phyloP scores from a whole-genome alignment of 2,888 invertebrate species.

The Phymatocera aterrima region DNA sequence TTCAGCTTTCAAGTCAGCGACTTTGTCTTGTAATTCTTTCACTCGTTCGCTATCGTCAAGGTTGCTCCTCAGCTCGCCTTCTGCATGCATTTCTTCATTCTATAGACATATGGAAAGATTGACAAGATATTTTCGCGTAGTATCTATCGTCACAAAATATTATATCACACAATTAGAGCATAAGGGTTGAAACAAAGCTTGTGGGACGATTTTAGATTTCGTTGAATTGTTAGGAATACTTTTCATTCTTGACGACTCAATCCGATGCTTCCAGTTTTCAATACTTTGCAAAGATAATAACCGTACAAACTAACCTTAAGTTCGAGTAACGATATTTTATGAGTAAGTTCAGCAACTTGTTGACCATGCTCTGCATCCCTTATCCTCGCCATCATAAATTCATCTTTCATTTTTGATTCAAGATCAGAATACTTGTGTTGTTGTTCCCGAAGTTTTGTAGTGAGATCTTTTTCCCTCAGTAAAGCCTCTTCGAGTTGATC shows the following conservation, averaged over 20 bases:
- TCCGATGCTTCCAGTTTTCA: not conserved
- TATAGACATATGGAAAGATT: conserved; percentile 71
- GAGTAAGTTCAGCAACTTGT: conserved; percentile 93
- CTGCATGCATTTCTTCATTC: conserved; percentile 96
- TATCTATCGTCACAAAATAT: conserved; percentile 3
- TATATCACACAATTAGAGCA: not conserved
- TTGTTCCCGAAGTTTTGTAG: conserved; percentile 88
- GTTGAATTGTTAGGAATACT: not conserved
- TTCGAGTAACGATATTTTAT: conserved; percentile 95
- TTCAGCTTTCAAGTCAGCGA: conserved; percentile 95
- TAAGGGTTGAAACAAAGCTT: not conserved
- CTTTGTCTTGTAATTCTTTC: conserved; percentile 93
- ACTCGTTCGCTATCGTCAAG: conserved; percentile 91
- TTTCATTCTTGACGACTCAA: conserved; percentile 13
- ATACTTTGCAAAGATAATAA: conserved; percentile 14
- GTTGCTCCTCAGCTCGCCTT: conserved; percentile 92
- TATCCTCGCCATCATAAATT: conserved; percentile 94
- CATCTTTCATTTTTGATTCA: conserved; percentile 88
- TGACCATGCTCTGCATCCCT: conserved; percentile 97
- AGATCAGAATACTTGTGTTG: conserved; percentile 83
- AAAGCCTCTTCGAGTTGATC: conserved; percentile 87
- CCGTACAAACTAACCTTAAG: conserved; percentile 81
- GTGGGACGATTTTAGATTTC: not conserved
- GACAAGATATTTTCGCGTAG: not conserved
- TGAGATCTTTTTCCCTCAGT: conserved; percentile 85